These are phyloP conservation scores for Agonopterix arenella DNA, from an alignment of 2,888 invertebrate genomes.

Conservation along the genomic window DNA sequence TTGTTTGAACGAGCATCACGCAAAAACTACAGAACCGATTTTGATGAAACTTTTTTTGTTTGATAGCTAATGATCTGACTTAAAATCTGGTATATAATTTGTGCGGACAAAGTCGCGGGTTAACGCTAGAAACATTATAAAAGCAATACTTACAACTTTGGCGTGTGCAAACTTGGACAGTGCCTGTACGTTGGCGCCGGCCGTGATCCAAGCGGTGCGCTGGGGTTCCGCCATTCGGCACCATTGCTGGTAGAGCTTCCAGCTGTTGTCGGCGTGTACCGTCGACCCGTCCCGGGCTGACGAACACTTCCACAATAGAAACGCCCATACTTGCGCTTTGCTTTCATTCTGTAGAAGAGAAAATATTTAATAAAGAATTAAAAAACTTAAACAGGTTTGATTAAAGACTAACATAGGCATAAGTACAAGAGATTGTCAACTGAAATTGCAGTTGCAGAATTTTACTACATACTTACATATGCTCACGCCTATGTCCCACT, in stretches of 20 bases:
- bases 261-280: constrained; percentile 79
- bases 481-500: too few relatives aligned
- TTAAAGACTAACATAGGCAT: background rate
- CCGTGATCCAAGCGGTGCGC: constrained; percentile 87
- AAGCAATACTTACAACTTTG: constrained; percentile 75
- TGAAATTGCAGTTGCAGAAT: too few relatives aligned
- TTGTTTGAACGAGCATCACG: too few relatives aligned
- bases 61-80: too few relatives aligned
- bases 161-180: constrained; percentile 81
- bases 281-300: constrained; percentile 61
- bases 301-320: constrained; percentile 85
- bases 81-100: too few relatives aligned
- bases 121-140: background rate
- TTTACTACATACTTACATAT: too few relatives aligned
- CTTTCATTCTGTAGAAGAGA: constrained; percentile 77
- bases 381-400: background rate
- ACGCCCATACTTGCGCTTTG: constrained; percentile 91
- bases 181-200: constrained; percentile 85
- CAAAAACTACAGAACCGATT: too few relatives aligned
- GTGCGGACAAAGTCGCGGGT: too few relatives aligned
- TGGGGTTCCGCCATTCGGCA: constrained; percentile 85
- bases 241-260: constrained; percentile 91
- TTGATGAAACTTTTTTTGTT: too few relatives aligned
- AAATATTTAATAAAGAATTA: background rate
- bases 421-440: background rate